Evolutionary conservation across 2,888 invertebrate species (phyloP).

Genomic region (Uloborus plumipes): DNA sequence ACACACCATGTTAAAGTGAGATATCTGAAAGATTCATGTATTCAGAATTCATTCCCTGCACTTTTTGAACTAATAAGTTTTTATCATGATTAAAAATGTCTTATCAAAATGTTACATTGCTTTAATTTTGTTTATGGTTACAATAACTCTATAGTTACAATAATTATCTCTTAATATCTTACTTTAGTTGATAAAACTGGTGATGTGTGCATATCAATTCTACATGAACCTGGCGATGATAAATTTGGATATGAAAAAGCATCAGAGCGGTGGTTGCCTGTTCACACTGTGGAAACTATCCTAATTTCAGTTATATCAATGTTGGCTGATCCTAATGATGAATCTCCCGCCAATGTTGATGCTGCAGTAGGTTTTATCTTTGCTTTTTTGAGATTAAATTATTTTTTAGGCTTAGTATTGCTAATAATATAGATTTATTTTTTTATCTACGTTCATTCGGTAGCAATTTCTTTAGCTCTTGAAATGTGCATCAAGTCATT

Average conservation of each 20-base stretch:
- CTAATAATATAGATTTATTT: no score
- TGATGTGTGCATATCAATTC: slow-evolving; percentile 98
- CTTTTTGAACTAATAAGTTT: no score
- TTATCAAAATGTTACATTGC: neutral
- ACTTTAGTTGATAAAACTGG: slow-evolving; percentile 86
- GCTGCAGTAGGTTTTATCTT: slow-evolving; percentile 84
- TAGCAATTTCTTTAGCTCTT: no score
- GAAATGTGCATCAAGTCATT: no score
- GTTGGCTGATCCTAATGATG: slow-evolving; percentile 99
- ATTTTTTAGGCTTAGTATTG: no score
- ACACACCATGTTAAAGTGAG: no score
- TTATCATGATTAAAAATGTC: no score
- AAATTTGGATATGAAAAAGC: slow-evolving; percentile 99
- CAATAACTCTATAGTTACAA: neutral
- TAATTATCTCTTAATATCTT: slow-evolving; percentile 6
- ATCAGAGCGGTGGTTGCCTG: slow-evolving; percentile 97
- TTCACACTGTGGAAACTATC: slow-evolving; percentile 98
- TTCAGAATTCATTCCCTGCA: no score
- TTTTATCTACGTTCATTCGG: no score
- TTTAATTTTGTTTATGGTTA: neutral
- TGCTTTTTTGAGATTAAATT: neutral
- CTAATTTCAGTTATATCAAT: slow-evolving; percentile 99
- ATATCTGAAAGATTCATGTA: no score
- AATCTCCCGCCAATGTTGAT: slow-evolving; percentile 99
- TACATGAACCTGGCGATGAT: slow-evolving; percentile 99